phyloP scores from a whole-genome alignment of 1,140 invertebrate genomes.

The Philotrypesis tridentata region DNA sequence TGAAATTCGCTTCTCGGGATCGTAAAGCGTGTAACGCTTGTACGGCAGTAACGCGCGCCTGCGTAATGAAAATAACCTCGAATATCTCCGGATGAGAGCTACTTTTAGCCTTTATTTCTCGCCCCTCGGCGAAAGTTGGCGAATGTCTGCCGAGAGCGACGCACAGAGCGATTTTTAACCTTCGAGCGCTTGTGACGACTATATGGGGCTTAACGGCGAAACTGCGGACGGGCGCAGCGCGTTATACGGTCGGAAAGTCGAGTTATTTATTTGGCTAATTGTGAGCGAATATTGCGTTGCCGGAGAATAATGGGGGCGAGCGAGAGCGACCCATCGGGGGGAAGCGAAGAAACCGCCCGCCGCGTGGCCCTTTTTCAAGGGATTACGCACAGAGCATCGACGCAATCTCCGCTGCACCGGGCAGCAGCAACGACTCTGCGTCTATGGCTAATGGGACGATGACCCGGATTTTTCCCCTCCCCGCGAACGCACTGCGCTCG shows the following conservation, averaged over 20 bases:
- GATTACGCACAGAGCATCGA: not conserved
- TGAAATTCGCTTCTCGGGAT: too few species aligned
- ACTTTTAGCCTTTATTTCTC: too few species aligned
- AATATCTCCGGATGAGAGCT: too few species aligned
- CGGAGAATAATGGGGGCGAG: not conserved
- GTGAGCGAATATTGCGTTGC: constrained; percentile 11
- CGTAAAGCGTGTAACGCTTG: too few species aligned
- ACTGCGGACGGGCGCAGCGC: not conserved
- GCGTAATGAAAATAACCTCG: too few species aligned
- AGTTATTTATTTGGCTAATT: constrained; percentile 45
- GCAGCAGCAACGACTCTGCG: too few species aligned
- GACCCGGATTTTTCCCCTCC: not conserved
- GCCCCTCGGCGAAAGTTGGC: too few species aligned
- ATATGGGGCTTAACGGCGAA: not conserved
- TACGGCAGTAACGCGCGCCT: too few species aligned
- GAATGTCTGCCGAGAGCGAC: too few species aligned
- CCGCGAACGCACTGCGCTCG: too few species aligned
- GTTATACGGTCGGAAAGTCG: not conserved
- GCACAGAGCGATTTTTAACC: not conserved
- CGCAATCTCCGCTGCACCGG: not conserved
- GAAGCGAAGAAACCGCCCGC: not conserved
- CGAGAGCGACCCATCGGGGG: too few species aligned
- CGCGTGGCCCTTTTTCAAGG: constrained; percentile 26
- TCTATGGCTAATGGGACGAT: not conserved
- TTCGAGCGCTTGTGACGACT: not conserved